Base-by-base conservation (phyloP, 2,797 vertebrate genomes). In the Prunella strophiata region DNA sequence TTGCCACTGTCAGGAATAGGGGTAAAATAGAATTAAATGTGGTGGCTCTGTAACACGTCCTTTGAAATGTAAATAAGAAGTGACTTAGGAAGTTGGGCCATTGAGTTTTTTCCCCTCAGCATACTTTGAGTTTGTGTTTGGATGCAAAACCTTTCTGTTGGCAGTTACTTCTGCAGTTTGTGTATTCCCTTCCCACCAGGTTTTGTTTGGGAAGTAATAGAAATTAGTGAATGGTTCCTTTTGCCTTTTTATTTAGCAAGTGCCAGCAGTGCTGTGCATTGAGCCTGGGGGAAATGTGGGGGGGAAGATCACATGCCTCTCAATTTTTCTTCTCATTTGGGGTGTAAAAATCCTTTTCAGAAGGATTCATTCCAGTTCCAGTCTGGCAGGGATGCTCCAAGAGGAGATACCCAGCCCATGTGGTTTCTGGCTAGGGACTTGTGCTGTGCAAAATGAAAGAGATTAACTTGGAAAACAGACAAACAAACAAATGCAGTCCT, bases 151-250 rank as follows among this genome's bases (percentile, higher is more conserved):
- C 85, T 66, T 85, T 91, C 48, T 72, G 38, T 17, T 96, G 92
- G 94, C 92, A 90, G 70, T 65, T 54, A 27, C 25, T 80, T 74
- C 40, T 90, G 74, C 59, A 57, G 71, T 70, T 65, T 85, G 79
- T 84, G 67, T 91, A 82, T 92, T 93, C 94, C 73, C 89, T 85
- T 95, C 88, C 91, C 38, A 63, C 42, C 55, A 71, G 94, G 80
- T 93, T 96, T 95, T 96, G 83, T 97, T 92, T 15, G 3, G 63
- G 51, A 63, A 94, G 92, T 70, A 79, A 91, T 68, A 84, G 94
- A 71, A 94, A 85, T 84, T 42, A 79, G 55, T 96, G 94, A 96
- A 94, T 90, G 45, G 66, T 78, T 96, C 77, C 66, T 95, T 89
- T 91, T 91, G 85, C 88, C 45, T 70, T 86, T 83, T 94, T 91